phyloP scores from a whole-genome alignment of 2,888 invertebrate species.

The Camponotus fellah region DNA sequence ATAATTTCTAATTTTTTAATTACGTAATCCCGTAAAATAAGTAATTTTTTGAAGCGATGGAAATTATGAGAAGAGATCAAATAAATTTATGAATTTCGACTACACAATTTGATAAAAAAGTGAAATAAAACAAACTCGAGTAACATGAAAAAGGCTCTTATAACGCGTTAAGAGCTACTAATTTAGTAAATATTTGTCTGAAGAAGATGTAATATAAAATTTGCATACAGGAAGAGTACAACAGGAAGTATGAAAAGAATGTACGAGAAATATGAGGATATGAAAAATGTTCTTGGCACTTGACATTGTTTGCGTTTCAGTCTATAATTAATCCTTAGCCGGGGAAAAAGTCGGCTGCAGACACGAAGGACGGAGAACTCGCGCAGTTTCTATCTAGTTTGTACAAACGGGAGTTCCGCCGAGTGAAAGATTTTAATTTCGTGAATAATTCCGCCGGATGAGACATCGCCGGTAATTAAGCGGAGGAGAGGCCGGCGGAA shows the following conservation, averaged over 20 bases:
- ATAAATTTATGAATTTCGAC: background rate
- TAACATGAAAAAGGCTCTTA: background rate
- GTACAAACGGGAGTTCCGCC: conserved; percentile 10
- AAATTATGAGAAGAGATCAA: background rate
- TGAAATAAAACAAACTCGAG: background rate
- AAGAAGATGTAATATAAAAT: background rate
- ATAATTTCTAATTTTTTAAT: background rate
- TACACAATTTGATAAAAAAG: background rate
- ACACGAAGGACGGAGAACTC: background rate
- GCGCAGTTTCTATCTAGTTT: conserved; percentile 15
- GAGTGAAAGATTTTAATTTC: conserved; percentile 45
- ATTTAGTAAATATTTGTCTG: background rate
- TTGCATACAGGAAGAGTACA: background rate
- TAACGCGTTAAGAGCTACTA: background rate
- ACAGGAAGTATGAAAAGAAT: background rate
- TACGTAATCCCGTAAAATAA: background rate
- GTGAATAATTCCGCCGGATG: conserved; percentile 40
- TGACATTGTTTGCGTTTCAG: conserved; percentile 41
- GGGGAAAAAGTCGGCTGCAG: conserved; percentile 35
- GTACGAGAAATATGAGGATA: background rate
- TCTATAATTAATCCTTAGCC: conserved; percentile 43
- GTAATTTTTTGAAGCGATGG: background rate
- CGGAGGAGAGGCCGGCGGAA: conserved; percentile 1
- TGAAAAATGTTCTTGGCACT: conserved; percentile 35
- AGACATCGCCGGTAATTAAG: conserved; percentile 44